phyloP scores from a whole-genome alignment of 2,113 vertebrate genomes.

The Prochilodus magdalenae region DNA sequence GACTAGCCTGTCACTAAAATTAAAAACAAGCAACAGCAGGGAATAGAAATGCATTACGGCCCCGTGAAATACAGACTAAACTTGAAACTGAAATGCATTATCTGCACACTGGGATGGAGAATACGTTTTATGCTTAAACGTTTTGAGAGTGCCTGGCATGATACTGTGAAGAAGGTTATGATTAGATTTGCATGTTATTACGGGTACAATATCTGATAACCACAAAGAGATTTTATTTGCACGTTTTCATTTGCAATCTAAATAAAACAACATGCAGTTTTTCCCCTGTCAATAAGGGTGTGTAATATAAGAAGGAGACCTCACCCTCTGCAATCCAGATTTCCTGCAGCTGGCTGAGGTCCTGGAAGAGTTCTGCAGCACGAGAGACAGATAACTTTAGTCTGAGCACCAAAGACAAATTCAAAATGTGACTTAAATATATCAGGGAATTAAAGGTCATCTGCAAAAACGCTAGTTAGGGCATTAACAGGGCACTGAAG shows the following conservation, averaged over 20 bases:
- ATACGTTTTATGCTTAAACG: neutral
- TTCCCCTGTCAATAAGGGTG: neutral
- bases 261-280: neutral
- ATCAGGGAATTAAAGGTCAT: too few species aligned
- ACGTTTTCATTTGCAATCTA: neutral
- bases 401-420: neutral
- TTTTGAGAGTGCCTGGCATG: neutral
- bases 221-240: neutral
- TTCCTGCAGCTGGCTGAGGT: constrained; percentile 96
- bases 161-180: neutral
- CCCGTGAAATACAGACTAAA: neutral
- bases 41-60: neutral
- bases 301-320: constrained; percentile 39
- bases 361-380: constrained; percentile 92
- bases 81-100: neutral
- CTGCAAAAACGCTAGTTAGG: neutral
- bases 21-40: constrained; percentile 13
- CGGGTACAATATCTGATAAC: neutral
- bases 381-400: neutral
- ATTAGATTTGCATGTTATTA: neutral
- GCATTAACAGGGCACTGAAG: neutral
- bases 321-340: constrained; percentile 96
- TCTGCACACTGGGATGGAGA: neutral
- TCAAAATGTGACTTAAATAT: too few species aligned
- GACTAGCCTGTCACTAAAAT: neutral